Evolutionary conservation across 2,113 vertebrate genomes (phyloP).

Genomic region (Holacanthus passer): DNA sequence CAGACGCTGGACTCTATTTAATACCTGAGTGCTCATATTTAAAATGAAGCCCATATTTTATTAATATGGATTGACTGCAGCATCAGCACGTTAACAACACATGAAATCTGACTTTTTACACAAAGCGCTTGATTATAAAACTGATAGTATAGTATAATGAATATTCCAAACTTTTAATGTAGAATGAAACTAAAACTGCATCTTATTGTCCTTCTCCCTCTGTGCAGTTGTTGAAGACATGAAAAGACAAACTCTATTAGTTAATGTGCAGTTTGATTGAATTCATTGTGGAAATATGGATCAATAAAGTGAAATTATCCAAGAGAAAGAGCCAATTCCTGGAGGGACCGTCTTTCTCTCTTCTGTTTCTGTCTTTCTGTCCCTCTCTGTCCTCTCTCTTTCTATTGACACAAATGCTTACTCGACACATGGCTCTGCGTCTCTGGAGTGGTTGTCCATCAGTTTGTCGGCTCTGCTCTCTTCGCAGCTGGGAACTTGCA

Average conservation of each 20-base stretch:
- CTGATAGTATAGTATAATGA: too few species aligned
- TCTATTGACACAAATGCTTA: slow-evolving; percentile 65
- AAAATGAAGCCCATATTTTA: neutral
- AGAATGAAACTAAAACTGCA: neutral
- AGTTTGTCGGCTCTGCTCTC: slow-evolving; percentile 82
- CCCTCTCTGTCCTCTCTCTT: slow-evolving; percentile 40
- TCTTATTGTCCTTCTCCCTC: neutral
- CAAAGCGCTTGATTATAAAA: too few species aligned
- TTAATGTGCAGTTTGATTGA: neutral
- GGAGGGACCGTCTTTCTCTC: slow-evolving; percentile 37
- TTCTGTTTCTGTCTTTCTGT: slow-evolving; percentile 14
- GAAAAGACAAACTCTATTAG: neutral
- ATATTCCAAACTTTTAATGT: neutral
- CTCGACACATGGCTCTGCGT: slow-evolving; percentile 51
- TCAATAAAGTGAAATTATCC: neutral
- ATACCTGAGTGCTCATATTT: too few species aligned
- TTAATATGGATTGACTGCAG: neutral
- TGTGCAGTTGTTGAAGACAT: neutral
- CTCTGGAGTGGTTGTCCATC: slow-evolving; percentile 72
- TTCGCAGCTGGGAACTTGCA: slow-evolving; percentile 88
- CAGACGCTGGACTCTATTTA: neutral
- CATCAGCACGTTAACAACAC: neutral
- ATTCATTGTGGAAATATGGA: neutral
- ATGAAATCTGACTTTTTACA: too few species aligned
- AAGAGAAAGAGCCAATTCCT: slow-evolving; percentile 30